Base-by-base conservation (phyloP, 2,888 invertebrate species). In the Macrosiphum euphorbiae region DNA sequence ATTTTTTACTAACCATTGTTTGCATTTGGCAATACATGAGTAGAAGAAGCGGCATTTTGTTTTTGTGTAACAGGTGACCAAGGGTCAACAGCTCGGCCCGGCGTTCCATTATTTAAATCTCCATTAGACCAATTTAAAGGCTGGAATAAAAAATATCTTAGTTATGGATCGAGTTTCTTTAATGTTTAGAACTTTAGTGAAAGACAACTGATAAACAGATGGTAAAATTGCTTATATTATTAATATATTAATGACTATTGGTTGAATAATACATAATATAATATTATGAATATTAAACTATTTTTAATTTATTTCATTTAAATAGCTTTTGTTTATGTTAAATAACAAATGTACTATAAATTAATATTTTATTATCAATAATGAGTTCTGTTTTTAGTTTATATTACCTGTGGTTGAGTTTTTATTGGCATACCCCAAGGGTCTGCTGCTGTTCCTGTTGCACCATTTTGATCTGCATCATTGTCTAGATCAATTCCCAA, bases 381-480 rank as follows among this genome's bases (percentile, higher is more conserved):
- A 67, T 16, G 35, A 78, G 8, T 78, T 78, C 0, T 78, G 8
- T 20, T 35, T 35, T 20, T 78, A 35, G 20, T 20, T 35, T 67
- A 35, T 8, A 35, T 78, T 86, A 86, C 86, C 58, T 90, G 90
- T 24, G 90, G 86, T 94, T 92, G 89, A 86, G 88, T 78, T 89
- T 92, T 89, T 28, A 92, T 94, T 28, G 97, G 97, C 95, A 97
- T 96, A 55, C 97, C 97, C 98, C 98, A 98, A 8, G 98, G 98
- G 96, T 98, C 98, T 44, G 94, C 90, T 44, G 96, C 96, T 95
- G 67, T 85, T 44, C 96, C 96, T 95, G 96, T 96, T 35, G 96
- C 96, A 95, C 96, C 96, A n/a, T 96, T 96, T 94, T 96, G 97
- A 61, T 90, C 90, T 35, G 44, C 41, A 41, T 55, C 94, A 91